A percentile compares a stretch with the other conserved stretches of the same genome.
phyloP scores from a whole-genome alignment of 2,113 vertebrate genomes.

The Gobiocypris rarus region DNA sequence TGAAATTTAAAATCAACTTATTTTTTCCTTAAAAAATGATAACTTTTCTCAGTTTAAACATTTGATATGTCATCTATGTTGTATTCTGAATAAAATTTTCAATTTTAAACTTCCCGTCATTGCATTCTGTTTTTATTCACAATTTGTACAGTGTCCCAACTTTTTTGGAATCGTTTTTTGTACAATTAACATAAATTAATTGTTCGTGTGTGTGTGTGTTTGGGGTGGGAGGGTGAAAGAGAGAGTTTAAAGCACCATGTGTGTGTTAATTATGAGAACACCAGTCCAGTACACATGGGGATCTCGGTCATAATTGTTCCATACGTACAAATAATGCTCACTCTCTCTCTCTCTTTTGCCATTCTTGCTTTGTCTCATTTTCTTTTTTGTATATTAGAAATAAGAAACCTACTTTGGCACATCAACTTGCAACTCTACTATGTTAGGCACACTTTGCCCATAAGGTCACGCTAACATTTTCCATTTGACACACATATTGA shows the following conservation, averaged over 20 bases:
- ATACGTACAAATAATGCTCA: background rate
- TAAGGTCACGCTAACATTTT: conserved; percentile 13
- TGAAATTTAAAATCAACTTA: too few relatives aligned
- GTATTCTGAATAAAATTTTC: too few relatives aligned
- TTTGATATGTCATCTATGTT: too few relatives aligned
- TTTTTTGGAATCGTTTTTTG: too few relatives aligned
- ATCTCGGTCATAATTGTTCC: conserved; percentile 35
- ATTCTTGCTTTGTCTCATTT: background rate
- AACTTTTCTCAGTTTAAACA: too few relatives aligned
- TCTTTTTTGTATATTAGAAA: background rate
- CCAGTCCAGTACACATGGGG: background rate
- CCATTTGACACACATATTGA: conserved; percentile 13
- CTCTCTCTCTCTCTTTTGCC: background rate
- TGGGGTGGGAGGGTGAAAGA: background rate
- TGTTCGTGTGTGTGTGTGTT: conserved; percentile 41
- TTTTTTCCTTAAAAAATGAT: too few relatives aligned
- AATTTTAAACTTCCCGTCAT: too few relatives aligned
- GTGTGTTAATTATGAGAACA: conserved; percentile 16
- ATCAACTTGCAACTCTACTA: background rate
- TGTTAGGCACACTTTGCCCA: conserved; percentile 30
- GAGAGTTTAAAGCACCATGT: background rate
- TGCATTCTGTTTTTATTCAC: too few relatives aligned
- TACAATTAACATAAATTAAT: too few relatives aligned
- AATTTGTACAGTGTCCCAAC: too few relatives aligned
- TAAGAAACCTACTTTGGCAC: background rate